Evolutionary conservation across 2,888 invertebrate genomes (phyloP), one percentile per base, ranked within the genome.

Genomic region (Drosophila kuntzei): DNA sequence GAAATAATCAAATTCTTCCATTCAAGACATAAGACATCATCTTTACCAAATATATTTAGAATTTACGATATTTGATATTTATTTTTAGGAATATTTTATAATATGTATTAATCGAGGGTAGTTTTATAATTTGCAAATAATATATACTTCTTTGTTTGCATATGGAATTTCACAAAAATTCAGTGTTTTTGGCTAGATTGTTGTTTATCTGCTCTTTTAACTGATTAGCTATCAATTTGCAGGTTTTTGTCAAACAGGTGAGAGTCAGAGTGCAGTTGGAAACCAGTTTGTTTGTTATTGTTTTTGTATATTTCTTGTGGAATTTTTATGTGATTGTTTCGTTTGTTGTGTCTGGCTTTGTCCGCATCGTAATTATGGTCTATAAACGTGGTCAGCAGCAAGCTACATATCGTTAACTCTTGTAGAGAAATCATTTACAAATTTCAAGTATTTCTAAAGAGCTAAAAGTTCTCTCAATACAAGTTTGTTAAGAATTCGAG

Each of bases 241-340:
- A 18, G 25, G 14, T 39, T 37, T 11, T 41, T 22, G 12, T 41
- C 16, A 16, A 11, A 41, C 53, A 20, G 39, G 20, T 39, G 16
- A 53, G 41, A 50, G 41, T 39, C 36, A 43, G 55, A 51, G 43
- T 68, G 36, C 69, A 63, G 53, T 62, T 53, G 47, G 25, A 20
- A 87, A 87, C 82, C 54, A 68, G 80, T 75, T 85, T 60, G 34
- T 29, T 61, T 61, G 55, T 39, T 65, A 12, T 64, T 61, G 50
- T 57, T 68, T 57, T 50, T 63, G 9, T 37, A 16, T 7, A n/a
- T 36, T 61, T 59, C 11, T 27, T 32, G 6, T 41, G 51, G 51
- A 53, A 57, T 27, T 54, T 57, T 50, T 46, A 29, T 59, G 39
- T 29, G 49, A 34, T 36, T 61, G 29, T 44, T 55, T 32, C 3